Conservation (phyloP, 1,140 invertebrate genomes). For the Calosoma granatense region DNA sequence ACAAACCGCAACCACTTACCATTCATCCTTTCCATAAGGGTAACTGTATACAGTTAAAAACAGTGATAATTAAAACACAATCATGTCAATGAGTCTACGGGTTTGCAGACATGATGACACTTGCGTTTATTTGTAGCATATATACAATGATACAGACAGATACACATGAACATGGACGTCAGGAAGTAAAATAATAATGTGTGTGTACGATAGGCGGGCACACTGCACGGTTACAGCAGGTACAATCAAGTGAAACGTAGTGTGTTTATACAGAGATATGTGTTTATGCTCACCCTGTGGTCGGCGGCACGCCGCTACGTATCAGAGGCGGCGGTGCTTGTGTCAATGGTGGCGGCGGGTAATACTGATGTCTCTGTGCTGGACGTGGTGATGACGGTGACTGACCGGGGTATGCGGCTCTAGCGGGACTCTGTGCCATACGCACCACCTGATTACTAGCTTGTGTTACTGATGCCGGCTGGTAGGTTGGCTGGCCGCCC, state of each 20-base stretch:
- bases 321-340: constrained; percentile 9
- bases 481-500: constrained; percentile 38
- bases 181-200: too few relatives aligned
- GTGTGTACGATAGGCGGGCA: too few relatives aligned
- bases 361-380: constrained; percentile 16
- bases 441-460: constrained; percentile 19
- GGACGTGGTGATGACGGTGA: not conserved
- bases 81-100: not conserved
- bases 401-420: not conserved
- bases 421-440: not conserved
- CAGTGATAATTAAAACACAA: constrained; percentile 23
- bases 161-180: too few relatives aligned
- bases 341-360: constrained; percentile 16
- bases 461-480: constrained; percentile 31
- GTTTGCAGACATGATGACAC: too few relatives aligned
- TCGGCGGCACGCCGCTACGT: constrained; percentile 1
- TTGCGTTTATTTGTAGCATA: too few relatives aligned
- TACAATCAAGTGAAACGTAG: too few relatives aligned
- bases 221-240: too few relatives aligned
- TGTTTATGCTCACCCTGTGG: constrained; percentile 10
- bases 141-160: too few relatives aligned
- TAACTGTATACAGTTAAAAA: constrained; percentile 43
- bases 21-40: constrained; percentile 50
- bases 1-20: constrained; percentile 37
- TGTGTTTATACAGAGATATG: too few relatives aligned